Conservation (phyloP, 2,888 invertebrate species). For the Rhynchonema sp. region DNA sequence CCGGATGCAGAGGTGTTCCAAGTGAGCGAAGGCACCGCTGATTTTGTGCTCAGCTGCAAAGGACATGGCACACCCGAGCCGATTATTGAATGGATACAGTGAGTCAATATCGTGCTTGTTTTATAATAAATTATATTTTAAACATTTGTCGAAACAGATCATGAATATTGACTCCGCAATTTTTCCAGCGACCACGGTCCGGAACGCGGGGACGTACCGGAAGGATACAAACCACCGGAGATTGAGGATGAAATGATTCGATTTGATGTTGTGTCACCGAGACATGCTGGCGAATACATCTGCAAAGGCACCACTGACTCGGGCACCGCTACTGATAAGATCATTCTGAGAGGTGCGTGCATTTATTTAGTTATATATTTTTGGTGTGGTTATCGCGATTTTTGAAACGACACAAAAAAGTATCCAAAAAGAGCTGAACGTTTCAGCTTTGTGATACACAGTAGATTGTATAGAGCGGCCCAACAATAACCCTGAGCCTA, state of each 20-base stretch:
- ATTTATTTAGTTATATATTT: not conserved
- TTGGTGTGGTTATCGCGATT: too few species aligned
- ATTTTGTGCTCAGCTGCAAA: slow-evolving; percentile 38
- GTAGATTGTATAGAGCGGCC: too few species aligned
- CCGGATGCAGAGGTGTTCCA: not conserved
- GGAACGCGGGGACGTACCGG: not conserved
- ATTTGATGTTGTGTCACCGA: slow-evolving; percentile 8
- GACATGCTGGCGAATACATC: not conserved
- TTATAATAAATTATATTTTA: not conserved
- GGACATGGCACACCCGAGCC: slow-evolving; percentile 20
- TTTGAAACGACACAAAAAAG: too few species aligned
- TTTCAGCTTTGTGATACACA: too few species aligned
- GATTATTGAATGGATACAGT: slow-evolving; percentile 2
- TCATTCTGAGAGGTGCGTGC: not conserved
- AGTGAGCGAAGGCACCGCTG: not conserved
- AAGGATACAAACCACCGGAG: not conserved
- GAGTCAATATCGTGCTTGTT: not conserved
- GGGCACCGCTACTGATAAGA: not conserved
- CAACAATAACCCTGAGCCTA: too few species aligned
- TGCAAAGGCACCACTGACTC: not conserved
- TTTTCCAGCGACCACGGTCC: not conserved
- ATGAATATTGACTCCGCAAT: not conserved
- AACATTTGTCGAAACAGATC: not conserved
- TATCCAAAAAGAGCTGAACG: too few species aligned
- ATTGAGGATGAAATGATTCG: not conserved